Percentiles rank a stretch among this genome's conserved stretches.
Conservation (phyloP, 2,888 invertebrate genomes). For the Abrostola tripartita region DNA sequence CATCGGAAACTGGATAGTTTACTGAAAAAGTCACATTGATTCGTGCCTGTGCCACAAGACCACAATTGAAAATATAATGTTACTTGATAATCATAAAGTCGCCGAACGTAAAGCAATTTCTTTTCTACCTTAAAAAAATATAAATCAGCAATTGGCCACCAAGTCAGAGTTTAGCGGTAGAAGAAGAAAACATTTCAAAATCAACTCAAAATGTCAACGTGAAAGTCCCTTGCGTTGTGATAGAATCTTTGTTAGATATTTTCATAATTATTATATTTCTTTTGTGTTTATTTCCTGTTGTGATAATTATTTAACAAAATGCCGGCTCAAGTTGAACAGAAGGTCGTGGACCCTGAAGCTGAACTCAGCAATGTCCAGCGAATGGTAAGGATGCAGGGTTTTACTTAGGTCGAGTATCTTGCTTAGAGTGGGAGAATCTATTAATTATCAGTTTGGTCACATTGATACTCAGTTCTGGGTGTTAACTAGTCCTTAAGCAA, state of each 20-base stretch:
- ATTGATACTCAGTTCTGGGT: no score
- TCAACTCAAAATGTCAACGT: conserved; percentile 19
- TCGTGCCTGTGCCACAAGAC: no score
- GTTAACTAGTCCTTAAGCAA: no score
- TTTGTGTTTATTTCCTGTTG: conserved; percentile 28
- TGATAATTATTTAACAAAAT: conserved; percentile 60
- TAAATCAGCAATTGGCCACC: not conserved
- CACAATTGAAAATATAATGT: no score
- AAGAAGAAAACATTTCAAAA: conserved; percentile 38
- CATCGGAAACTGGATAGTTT: no score
- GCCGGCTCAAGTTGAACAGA: conserved; percentile 78
- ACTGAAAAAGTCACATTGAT: no score
- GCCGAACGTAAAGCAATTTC: no score
- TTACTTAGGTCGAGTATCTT: no score
- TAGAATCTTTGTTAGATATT: conserved; percentile 18
- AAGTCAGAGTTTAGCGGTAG: not conserved
- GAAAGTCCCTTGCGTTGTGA: conserved; percentile 15
- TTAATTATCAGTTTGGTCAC: no score
- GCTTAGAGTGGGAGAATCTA: no score
- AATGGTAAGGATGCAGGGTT: conserved; percentile 64
- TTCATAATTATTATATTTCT: conserved; percentile 45
- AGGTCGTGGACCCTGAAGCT: conserved; percentile 79
- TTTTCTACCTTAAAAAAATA: not conserved
- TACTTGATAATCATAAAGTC: no score
- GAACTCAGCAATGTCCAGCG: conserved; percentile 83